A percentile compares a stretch with the other conserved stretches of the same genome.
These are phyloP conservation scores for Darevskia mixta DNA, from an alignment of 2,797 vertebrate genomes.

Conservation along the genomic window DNA sequence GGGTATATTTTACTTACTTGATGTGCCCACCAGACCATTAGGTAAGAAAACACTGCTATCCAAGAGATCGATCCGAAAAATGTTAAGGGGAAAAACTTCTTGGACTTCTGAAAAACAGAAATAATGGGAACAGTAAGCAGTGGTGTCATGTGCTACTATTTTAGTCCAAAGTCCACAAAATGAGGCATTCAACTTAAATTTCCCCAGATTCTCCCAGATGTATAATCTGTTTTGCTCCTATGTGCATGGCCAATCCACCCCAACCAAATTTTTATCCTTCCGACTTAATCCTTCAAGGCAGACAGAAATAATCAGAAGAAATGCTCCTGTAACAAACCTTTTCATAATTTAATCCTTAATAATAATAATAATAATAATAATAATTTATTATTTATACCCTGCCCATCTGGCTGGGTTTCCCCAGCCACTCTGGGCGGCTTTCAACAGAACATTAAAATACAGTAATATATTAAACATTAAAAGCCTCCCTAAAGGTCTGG, in stretches of 20 bases:
- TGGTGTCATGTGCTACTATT: background rate
- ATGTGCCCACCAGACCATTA: conserved; percentile 99
- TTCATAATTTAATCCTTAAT: background rate
- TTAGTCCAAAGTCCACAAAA: background rate
- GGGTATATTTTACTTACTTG: conserved; percentile 84
- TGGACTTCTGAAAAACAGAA: conserved; percentile 83
- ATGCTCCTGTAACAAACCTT: background rate
- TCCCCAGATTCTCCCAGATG: too few relatives aligned
- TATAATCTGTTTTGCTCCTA: too few relatives aligned
- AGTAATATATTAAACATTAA: too few relatives aligned
- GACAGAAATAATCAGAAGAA: background rate
- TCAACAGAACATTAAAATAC: too few relatives aligned
- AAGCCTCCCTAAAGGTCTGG: too few relatives aligned
- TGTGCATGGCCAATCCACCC: background rate
- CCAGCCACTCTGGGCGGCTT: too few relatives aligned
- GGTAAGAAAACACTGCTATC: conserved; percentile 96
- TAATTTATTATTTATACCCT: too few relatives aligned
- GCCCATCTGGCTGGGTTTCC: too few relatives aligned
- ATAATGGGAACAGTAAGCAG: conserved; percentile 50
- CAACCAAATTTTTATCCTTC: background rate
- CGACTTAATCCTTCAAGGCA: background rate
- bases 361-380: too few relatives aligned
- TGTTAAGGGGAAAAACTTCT: conserved; percentile 89
- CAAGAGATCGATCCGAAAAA: conserved; percentile 94
- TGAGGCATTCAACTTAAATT: background rate